These are phyloP conservation scores for Drosophila gunungcola DNA, from an alignment of 1,140 invertebrate genomes.

Conservation along the genomic window DNA sequence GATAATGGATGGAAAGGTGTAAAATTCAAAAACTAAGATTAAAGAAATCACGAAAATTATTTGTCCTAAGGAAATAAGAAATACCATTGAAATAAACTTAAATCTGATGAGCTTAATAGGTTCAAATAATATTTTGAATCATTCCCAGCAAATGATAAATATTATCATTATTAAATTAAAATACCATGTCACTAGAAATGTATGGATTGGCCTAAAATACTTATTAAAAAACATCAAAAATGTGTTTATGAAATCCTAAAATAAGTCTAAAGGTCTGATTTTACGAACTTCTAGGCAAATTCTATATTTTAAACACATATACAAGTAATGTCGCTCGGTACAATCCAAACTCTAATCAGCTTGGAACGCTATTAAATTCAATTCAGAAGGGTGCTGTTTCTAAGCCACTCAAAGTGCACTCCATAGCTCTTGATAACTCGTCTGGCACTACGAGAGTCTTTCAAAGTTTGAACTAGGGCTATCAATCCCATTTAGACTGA, in stretches of 20 bases:
- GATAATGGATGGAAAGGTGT: slow-evolving; percentile 2
- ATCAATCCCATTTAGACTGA: slow-evolving; percentile 36
- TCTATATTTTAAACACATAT: too few relatives aligned
- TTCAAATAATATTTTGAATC: too few relatives aligned
- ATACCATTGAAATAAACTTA: too few relatives aligned
- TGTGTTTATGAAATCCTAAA: too few relatives aligned
- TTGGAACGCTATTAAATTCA: not conserved
- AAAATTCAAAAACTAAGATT: not conserved
- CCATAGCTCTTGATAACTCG: slow-evolving; percentile 43
- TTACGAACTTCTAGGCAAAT: too few relatives aligned
- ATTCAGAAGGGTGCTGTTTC: not conserved
- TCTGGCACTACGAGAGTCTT: slow-evolving; percentile 38
- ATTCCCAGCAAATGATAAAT: not conserved
- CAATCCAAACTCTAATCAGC: slow-evolving; percentile 5
- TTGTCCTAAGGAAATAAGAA: not conserved
- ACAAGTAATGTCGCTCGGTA: too few relatives aligned
- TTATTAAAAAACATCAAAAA: not conserved
- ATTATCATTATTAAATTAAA: too few relatives aligned
- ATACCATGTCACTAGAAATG: too few relatives aligned
- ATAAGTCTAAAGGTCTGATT: too few relatives aligned
- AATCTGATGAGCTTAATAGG: too few relatives aligned
- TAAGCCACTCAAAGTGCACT: not conserved
- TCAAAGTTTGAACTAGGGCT: slow-evolving; percentile 22
- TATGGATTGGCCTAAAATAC: not conserved
- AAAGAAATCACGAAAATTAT: not conserved